Conservation (phyloP, 2,797 vertebrate genomes). For the Propithecus perrieri region DNA sequence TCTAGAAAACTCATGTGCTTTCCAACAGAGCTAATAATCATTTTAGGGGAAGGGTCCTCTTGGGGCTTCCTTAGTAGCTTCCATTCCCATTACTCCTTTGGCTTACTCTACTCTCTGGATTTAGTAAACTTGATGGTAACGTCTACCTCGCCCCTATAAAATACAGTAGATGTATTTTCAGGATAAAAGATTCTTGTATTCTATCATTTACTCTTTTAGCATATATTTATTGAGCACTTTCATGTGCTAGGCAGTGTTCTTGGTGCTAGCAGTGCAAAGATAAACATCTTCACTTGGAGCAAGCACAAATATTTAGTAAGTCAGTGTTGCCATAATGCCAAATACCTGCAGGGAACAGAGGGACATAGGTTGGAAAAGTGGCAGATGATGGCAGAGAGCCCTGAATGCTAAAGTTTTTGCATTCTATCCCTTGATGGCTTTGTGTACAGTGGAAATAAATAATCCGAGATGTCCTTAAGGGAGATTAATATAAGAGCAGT, state of each 20-base stretch:
- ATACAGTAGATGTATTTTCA: background rate
- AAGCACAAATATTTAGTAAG: background rate
- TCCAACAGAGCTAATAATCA: conserved; percentile 45
- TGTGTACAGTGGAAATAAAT: background rate
- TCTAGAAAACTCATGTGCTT: conserved; percentile 49
- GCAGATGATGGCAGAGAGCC: background rate
- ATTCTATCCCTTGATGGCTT: background rate
- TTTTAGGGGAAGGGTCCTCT: background rate
- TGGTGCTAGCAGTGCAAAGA: background rate
- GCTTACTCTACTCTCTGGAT: background rate
- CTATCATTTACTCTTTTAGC: conserved; percentile 2
- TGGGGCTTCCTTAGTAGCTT: background rate
- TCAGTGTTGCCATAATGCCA: background rate
- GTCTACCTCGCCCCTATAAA: conserved; percentile 5
- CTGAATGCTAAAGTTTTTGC: background rate
- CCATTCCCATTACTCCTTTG: background rate
- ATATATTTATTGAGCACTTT: background rate
- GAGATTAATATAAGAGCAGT: background rate
- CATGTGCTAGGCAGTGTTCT: background rate
- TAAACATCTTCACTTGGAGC: background rate
- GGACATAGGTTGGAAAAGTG: background rate
- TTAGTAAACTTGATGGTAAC: background rate
- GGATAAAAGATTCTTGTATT: background rate
- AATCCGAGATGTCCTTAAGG: background rate
- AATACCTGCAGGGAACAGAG: background rate